These are phyloP conservation scores for Melinaea marsaeus DNA, from an alignment of 2,888 invertebrate species.

Conservation along the genomic window DNA sequence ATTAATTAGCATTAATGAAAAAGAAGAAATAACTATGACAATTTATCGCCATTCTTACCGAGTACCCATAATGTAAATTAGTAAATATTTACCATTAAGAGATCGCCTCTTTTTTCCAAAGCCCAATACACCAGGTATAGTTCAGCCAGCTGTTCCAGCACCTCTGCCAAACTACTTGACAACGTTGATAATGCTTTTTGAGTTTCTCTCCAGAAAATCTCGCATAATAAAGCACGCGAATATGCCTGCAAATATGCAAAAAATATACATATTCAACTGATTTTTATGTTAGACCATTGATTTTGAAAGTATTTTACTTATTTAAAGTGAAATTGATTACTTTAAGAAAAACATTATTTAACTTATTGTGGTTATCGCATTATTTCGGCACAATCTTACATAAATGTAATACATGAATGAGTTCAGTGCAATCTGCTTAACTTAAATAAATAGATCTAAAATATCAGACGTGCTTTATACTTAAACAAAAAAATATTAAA, in stretches of 20 bases:
- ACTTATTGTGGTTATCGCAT: conserved; percentile 19
- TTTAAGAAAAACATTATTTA: neutral
- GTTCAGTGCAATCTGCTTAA: too few species aligned
- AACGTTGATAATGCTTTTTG: conserved; percentile 68
- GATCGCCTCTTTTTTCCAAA: conserved; percentile 85
- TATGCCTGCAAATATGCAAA: conserved; percentile 79
- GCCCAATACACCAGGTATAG: conserved; percentile 87
- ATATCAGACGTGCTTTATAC: too few species aligned
- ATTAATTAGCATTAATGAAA: too few species aligned
- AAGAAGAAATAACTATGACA: too few species aligned
- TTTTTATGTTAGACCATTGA: neutral
- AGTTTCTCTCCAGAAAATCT: conserved; percentile 80
- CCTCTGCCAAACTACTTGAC: conserved; percentile 72
- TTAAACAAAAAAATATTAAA: too few species aligned
- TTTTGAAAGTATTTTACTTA: neutral
- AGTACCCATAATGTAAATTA: too few species aligned
- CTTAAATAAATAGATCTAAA: too few species aligned
- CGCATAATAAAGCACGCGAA: conserved; percentile 87
- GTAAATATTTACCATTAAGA: conserved; percentile 80
- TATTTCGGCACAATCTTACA: too few species aligned
- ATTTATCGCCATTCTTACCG: too few species aligned
- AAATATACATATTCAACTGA: neutral
- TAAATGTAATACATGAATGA: too few species aligned
- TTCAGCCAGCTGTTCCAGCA: conserved; percentile 84
- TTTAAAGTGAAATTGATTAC: neutral